Conservation (phyloP, 2,888 invertebrate species). For the Tolmerus cingulatus region DNA sequence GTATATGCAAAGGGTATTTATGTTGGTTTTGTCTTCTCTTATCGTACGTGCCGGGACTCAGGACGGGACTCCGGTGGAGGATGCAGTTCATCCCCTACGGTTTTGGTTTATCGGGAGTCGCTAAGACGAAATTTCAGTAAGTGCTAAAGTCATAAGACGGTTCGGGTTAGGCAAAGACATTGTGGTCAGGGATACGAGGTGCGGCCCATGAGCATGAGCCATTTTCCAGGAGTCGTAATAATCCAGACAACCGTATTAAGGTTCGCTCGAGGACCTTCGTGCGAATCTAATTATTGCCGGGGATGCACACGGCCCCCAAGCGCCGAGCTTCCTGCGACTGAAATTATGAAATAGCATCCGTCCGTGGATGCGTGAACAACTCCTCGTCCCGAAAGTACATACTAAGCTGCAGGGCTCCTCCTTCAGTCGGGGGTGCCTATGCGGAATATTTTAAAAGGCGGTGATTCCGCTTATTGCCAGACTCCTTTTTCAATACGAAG, state of each 20-base stretch:
- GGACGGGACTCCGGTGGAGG: not conserved
- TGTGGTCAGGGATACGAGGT: slow-evolving; percentile 22
- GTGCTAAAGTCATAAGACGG: slow-evolving; percentile 30
- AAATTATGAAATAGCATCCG: not conserved
- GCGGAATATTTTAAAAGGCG: not conserved
- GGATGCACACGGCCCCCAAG: not conserved
- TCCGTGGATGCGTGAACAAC: not conserved
- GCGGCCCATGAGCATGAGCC: not conserved
- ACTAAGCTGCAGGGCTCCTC: not conserved
- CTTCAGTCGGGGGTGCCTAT: not conserved
- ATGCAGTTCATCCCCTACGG: not conserved
- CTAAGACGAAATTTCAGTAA: slow-evolving; percentile 38
- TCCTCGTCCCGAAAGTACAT: not conserved
- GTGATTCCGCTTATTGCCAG: not conserved
- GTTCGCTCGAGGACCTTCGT: not conserved
- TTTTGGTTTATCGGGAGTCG: slow-evolving; percentile 38
- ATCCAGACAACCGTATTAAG: slow-evolving; percentile 28
- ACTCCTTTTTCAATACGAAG: not conserved
- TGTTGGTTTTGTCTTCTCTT: slow-evolving; percentile 38
- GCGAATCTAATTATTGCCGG: not conserved
- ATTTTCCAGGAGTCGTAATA: slow-evolving; percentile 26
- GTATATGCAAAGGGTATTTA: slow-evolving; percentile 30
- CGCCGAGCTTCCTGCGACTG: not conserved
- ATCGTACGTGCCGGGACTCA: slow-evolving; percentile 10
- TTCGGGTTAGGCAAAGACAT: slow-evolving; percentile 9